phyloP scores from a whole-genome alignment of 1,140 invertebrate genomes.

The Euwallacea fornicatus region DNA sequence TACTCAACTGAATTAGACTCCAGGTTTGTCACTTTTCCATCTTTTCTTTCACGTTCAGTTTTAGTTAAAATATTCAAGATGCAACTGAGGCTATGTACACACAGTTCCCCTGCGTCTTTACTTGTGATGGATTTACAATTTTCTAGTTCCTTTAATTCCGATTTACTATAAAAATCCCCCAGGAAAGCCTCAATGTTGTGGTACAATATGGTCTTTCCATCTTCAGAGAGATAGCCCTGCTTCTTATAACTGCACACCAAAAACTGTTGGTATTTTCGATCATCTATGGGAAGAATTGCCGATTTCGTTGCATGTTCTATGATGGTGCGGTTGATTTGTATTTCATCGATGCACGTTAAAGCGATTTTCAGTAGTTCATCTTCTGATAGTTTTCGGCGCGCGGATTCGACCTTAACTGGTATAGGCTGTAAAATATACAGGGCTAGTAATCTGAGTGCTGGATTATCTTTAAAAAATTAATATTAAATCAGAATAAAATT shows the following conservation, averaged over 20 bases:
- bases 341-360: too few species aligned
- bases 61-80: background rate
- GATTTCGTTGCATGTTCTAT: too few species aligned
- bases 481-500: too few species aligned
- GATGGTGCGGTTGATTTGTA: too few species aligned
- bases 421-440: too few species aligned
- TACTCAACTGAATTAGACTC: background rate
- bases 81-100: background rate
- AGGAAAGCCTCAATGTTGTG: background rate
- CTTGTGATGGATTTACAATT: background rate
- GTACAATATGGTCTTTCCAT: background rate
- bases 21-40: background rate
- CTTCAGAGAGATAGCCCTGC: conserved; percentile 4
- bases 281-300: background rate
- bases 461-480: too few species aligned
- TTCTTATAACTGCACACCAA: conserved; percentile 8
- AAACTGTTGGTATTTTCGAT: background rate
- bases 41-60: background rate
- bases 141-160: background rate
- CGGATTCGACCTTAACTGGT: too few species aligned
- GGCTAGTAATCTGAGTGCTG: too few species aligned
- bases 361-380: too few species aligned
- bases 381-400: too few species aligned
- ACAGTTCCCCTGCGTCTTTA: background rate
- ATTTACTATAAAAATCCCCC: background rate